These are phyloP conservation scores for Meloidogyne exigua DNA, from an alignment of 1,140 invertebrate species.

Conservation along the genomic window DNA sequence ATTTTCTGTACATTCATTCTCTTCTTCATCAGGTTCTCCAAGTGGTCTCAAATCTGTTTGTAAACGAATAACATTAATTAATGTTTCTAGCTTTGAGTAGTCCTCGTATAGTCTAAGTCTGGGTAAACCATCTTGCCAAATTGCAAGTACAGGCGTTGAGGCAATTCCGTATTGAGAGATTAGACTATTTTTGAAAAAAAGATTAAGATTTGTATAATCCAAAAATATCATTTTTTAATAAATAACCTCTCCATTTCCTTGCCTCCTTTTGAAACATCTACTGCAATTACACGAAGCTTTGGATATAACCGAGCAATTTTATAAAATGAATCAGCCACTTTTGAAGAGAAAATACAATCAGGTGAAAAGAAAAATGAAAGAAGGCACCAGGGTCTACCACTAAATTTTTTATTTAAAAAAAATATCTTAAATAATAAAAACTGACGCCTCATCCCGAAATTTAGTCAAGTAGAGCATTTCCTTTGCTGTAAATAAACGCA, in stretches of 20 bases:
- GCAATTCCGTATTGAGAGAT: constrained; percentile 46
- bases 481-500: neutral
- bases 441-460: constrained; percentile 2
- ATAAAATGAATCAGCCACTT: constrained; percentile 37
- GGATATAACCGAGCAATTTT: constrained; percentile 37
- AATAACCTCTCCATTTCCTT: constrained; percentile 31
- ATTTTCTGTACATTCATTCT: neutral
- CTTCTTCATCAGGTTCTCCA: neutral
- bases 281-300: constrained; percentile 40
- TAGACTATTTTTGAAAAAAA: constrained; percentile 16
- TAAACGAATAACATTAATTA: constrained; percentile 21
- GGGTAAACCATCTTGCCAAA: constrained; percentile 44
- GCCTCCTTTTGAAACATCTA: constrained; percentile 33
- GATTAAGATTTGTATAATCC: too few species aligned
- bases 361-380: constrained; percentile 41
- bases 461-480: constrained; percentile 17
- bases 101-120: constrained; percentile 35
- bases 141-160: constrained; percentile 37
- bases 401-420: constrained; percentile 19
- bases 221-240: too few species aligned
- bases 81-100: constrained; percentile 31
- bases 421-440: neutral
- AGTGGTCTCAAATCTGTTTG: constrained; percentile 28
- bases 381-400: constrained; percentile 40
- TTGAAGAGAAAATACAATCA: constrained; percentile 39